Evolutionary conservation across 2,797 vertebrate species (phyloP).

Genomic region (Selene dorsalis): DNA sequence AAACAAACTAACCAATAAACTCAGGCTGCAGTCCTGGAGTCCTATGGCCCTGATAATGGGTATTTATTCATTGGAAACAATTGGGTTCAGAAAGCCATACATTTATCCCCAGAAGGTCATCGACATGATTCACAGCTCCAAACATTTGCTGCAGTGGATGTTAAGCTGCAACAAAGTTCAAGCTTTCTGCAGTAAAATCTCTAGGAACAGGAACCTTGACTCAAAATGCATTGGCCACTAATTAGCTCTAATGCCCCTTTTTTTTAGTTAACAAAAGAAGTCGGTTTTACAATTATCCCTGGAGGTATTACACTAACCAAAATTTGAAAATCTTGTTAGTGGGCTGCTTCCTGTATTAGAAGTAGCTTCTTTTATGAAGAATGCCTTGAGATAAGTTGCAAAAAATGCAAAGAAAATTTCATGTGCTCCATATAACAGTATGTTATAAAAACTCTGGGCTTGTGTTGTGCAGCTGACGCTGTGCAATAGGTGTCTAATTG

Average conservation of each 20-base stretch:
- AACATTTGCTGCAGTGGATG: not conserved
- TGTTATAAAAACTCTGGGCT: not conserved
- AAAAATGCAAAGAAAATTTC: not conserved
- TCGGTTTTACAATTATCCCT: not conserved
- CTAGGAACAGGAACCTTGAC: not conserved
- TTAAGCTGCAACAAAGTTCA: not conserved
- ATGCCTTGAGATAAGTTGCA: not conserved
- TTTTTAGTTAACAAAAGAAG: not conserved
- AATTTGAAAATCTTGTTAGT: not conserved
- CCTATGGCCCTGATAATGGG: not conserved
- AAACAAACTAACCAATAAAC: not conserved
- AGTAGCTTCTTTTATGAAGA: not conserved
- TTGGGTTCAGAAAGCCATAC: not conserved
- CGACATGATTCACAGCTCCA: not conserved
- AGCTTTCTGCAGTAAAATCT: not conserved
- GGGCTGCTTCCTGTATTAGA: not conserved
- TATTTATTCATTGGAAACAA: not conserved
- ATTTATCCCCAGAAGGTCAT: not conserved
- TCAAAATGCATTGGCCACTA: not conserved
- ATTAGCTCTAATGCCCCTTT: not conserved
- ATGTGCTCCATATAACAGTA: not conserved
- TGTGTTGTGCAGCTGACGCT: constrained; percentile 16
- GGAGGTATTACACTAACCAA: not conserved
- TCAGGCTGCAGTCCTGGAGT: not conserved
- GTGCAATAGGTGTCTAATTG: constrained; percentile 49